Percentiles rank a stretch among this genome's conserved stretches.
Conservation (phyloP, 2,888 invertebrate genomes). For the Himalopsyche anomala region DNA sequence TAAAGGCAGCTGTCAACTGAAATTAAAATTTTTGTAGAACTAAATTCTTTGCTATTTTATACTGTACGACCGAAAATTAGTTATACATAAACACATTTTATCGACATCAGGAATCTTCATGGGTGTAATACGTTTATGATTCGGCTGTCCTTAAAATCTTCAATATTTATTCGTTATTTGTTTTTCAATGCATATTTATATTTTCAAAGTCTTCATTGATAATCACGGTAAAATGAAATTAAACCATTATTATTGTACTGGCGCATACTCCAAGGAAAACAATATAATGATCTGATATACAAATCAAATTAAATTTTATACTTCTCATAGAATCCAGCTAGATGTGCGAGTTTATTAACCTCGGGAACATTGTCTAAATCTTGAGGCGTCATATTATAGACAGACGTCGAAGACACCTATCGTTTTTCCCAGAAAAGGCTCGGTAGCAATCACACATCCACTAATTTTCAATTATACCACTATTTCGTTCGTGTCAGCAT, state of each 20-base stretch:
- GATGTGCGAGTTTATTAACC: conserved; percentile 54
- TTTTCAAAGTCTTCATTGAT: too few species aligned
- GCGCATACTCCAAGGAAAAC: conserved; percentile 39
- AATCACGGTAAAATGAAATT: too few species aligned
- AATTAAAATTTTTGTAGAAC: too few species aligned
- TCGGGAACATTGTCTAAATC: neutral
- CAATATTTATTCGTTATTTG: too few species aligned
- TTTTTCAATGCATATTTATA: too few species aligned
- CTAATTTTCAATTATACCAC: conserved; percentile 59
- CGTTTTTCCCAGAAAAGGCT: conserved; percentile 62
- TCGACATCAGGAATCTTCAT: too few species aligned
- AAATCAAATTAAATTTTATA: conserved; percentile 53
- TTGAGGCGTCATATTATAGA: neutral
- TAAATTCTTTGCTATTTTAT: too few species aligned
- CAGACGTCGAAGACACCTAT: neutral
- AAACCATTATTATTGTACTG: neutral
- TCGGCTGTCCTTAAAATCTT: too few species aligned
- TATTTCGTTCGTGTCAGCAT: conserved; percentile 51
- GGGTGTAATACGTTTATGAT: too few species aligned
- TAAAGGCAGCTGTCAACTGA: too few species aligned
- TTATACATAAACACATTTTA: too few species aligned
- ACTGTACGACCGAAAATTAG: too few species aligned
- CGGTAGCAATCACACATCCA: conserved; percentile 56
- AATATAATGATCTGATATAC: conserved; percentile 48
- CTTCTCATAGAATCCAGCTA: conserved; percentile 18